Base-by-base conservation (phyloP, 1,140 invertebrate species). In the Cotesia vestalis region DNA sequence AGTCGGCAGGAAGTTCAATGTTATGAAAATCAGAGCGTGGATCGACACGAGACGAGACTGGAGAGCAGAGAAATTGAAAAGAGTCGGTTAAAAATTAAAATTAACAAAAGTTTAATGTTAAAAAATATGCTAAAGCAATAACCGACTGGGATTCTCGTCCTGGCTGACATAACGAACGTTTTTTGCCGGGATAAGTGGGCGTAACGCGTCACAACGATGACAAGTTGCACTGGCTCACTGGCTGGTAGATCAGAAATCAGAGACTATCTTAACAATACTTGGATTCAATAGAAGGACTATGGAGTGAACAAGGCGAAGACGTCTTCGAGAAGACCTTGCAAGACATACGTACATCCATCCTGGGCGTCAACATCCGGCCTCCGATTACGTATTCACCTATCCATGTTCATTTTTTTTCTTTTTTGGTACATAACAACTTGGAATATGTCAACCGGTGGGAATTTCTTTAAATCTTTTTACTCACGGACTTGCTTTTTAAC, bases 331-430 rank as follows among this genome's bases (percentile, higher is more conserved):
- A 71, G 62, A 78, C 79, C 80, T 78, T 83, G 77, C 78, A 74
- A 81, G 80, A 82, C 79, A 78, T 70, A 66, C 77, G 11, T 11
- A 46, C 6, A 82, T 80, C 80, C 81, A 85, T 85, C 84, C 80
- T 85, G 84, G 85, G 84, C 85, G 84, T 81, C 72, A 76, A 86
- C 85, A 86, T 86, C 85, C 85, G 85, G 85, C 82, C 81, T 86
- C 84, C 78, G 78, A 80, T 86, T 86, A 83, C 84, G 76, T 72
- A 81, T 80, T 84, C 83, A 82, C 72, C 78, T 78, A 72, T 78
- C 73, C 40, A 46, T 46, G 40, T 71, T 11, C 55, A 17, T n/a
- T 17, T 59, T 36, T 46, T 46, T 59, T 27, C 6, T 27, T 20
- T 20, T 59, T 20, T 9, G 17, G 57, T 20, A 20, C 20, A 59